Conservation (phyloP, 2,888 invertebrate genomes). For the Dynastes hyllus region DNA sequence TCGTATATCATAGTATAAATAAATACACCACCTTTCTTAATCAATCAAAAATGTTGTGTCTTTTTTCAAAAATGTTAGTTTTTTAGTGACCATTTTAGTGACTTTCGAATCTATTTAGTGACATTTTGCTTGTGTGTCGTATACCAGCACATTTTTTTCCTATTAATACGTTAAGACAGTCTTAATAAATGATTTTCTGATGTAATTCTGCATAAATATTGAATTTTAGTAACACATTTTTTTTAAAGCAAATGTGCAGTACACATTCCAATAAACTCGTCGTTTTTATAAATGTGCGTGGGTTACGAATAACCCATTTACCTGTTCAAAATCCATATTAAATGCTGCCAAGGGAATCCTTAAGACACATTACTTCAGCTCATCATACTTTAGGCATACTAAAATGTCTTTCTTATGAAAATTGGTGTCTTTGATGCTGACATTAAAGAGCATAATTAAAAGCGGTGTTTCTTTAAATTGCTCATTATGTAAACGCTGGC, state of each 20-base stretch:
- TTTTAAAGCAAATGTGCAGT: neutral
- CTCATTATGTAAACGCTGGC: constrained; percentile 14
- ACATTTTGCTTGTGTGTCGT: no score
- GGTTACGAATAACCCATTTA: constrained; percentile 1
- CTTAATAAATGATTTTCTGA: neutral
- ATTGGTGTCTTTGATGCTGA: constrained; percentile 26
- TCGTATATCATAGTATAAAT: no score
- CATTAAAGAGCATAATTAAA: constrained; percentile 31
- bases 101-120: no score
- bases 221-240: neutral
- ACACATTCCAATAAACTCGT: neutral
- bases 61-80: no score
- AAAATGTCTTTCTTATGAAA: constrained; percentile 31
- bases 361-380: neutral
- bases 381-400: neutral
- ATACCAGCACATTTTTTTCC: neutral
- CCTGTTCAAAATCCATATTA: neutral
- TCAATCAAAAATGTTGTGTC: no score
- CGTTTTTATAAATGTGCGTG: neutral
- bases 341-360: neutral
- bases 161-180: neutral
- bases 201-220: neutral
- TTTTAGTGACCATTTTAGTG: no score
- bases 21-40: no score
- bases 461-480: constrained; percentile 30